Base-by-base conservation (phyloP, 2,113 vertebrate species). In the Hipposideros armiger region DNA sequence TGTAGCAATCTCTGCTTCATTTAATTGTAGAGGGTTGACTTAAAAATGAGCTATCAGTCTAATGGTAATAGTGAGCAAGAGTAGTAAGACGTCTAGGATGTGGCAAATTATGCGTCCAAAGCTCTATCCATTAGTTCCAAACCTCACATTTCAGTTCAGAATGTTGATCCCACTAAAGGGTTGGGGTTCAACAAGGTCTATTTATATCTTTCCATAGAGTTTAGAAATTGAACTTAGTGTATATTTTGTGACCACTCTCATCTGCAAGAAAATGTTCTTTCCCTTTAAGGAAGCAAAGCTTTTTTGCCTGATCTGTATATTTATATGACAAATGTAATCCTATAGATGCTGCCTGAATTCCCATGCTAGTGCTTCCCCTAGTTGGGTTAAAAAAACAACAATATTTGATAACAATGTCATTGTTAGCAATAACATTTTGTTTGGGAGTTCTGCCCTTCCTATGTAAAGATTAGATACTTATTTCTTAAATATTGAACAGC, bases 131-230 rank as follows among this genome's bases (percentile, higher is more conserved):
- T 70, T 56, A 47, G 40, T 42, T 17, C 17, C 32, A 54, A 69
- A 47, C 17, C 14, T 92, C 42, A 50, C 22, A 92, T 84, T 87
- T 91, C 66, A 76, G 2, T 60, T 94, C 50, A 81, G 32, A 95
- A 60, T 50, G 10, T 7, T 58, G 9, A 80, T 17, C 70, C 26
- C 14, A 32, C 36, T 66, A 67, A 56, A 4, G 13, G 2, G 67
- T 30, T 14, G 40, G 50, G 14, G 19, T 92, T 96, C 17, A 86
- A 56, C 93, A 64, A 90, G 90, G 32, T 58, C 45, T 40, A 47
- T 58, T 86, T 40, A 86, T 13, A 10, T 50, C 7, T 69, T 83
- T 82, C 42, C 69, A 10, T 50, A 26, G 20, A 4, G 1, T 62
- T 82, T n/a, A 78, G 36, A 91, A 85, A 78, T 64, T 45, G 16